Base-by-base conservation (phyloP, 1,140 invertebrate species). In the Pseudomyrmex dendroicus region DNA sequence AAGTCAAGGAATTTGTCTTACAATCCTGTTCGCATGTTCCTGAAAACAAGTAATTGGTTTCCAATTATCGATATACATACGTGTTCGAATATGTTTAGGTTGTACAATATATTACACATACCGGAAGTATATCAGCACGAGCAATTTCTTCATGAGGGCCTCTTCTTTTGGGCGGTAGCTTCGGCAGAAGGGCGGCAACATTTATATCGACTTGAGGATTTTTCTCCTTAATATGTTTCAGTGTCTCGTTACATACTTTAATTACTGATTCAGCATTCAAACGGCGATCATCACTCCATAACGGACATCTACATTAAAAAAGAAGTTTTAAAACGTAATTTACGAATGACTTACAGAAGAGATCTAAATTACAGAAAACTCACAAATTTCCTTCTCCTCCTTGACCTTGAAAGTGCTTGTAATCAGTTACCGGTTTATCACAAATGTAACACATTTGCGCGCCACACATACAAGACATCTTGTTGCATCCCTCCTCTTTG, bases 371-470 rank as follows among this genome's bases (percentile, higher is more conserved):
- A 10, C 5, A 61, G 44, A 54, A 80, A 52, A 88, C 90, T 87
- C 35, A 92, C 89, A 90, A 76, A 64, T 85, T 20, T 10, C 15
- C 0, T 15, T 9, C 77, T 2, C 91, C 91, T 61, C 94, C 94
- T 85, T 94, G 91, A 25, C 94, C 94, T 82, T 94, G 91, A 90
- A 97, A 97, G 91, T 96, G 96, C 2, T 86, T 82, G 87, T 97
- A 97, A 90, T 95, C 94, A 2, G 91, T 94, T 13, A 96, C 93
- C 3, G 95, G 94, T 88, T 95, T 84, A 52, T 95, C 93, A 88
- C 96, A 97, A 5, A 97, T 89, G 87, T 97, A 97, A 90, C 96
- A 97, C 95, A 96, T 96, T 8, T 90, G 92, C 1, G 96, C 96
- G 1, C 96, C 96, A 94, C 96, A 97, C 0, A 91, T 56, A 92